Percentiles rank a stretch among this genome's conserved stretches.
phyloP scores from a whole-genome alignment of 2,113 vertebrate genomes.

The Labeo rohita region DNA sequence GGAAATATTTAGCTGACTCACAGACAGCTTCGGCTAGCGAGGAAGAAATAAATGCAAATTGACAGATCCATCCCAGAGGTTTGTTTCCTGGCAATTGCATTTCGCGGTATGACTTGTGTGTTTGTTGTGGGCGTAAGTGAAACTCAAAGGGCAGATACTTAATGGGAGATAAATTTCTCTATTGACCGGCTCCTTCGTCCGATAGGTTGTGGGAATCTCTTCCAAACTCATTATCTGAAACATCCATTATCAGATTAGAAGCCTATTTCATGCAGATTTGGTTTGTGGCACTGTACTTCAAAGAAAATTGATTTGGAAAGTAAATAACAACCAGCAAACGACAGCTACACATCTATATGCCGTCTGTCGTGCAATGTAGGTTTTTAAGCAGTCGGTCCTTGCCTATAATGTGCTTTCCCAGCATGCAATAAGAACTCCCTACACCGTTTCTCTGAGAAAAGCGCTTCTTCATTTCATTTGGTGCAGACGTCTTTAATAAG shows the following conservation, averaged over 20 bases:
- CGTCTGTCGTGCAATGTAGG: background rate
- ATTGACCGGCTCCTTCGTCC: conserved; percentile 17
- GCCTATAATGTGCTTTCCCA: conserved; percentile 31
- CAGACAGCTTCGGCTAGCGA: conserved; percentile 52
- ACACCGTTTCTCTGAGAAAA: background rate
- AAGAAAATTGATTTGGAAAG: conserved; percentile 30
- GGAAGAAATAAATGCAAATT: conserved; percentile 61
- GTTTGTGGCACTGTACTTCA: conserved; percentile 19
- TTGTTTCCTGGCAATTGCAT: conserved; percentile 32
- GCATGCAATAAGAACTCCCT: conserved; percentile 17
- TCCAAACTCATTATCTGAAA: conserved; percentile 42
- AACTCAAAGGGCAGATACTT: conserved; percentile 38
- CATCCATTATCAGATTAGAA: conserved; percentile 33
- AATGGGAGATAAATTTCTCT: conserved; percentile 31
- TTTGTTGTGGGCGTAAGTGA: conserved; percentile 29
- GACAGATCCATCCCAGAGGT: conserved; percentile 37
- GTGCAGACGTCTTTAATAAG: conserved; percentile 27
- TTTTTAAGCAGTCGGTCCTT: background rate
- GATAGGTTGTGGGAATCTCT: background rate
- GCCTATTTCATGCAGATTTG: conserved; percentile 28
- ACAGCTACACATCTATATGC: background rate
- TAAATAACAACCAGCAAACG: conserved; percentile 26
- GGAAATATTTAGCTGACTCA: conserved; percentile 67
- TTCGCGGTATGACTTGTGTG: conserved; percentile 22
- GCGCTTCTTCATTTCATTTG: conserved; percentile 19